Evolutionary conservation across 2,113 vertebrate genomes (phyloP), one percentile per base, ranked within the genome.

Genomic region (Nymphicus hollandicus): DNA sequence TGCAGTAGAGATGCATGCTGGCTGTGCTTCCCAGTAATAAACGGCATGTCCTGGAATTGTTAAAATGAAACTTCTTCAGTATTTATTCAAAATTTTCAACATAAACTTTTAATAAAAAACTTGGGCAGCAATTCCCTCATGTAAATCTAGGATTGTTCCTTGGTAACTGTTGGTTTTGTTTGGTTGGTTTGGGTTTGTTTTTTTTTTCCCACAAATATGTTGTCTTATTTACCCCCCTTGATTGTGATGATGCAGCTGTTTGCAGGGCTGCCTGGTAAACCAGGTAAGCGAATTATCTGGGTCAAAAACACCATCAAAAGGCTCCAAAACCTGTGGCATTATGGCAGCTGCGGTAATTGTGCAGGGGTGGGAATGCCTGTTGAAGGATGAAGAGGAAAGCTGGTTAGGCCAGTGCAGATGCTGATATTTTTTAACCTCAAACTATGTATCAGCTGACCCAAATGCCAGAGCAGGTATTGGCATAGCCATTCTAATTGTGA

Each of bases 171-270:
- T 52, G 14, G 19, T 72, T 68, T 31, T 20, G 33, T 37, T 74
- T 19, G 9, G 6, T 69, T 78, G 11, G 5, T 17, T 33, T 46
- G 19, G 7, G 2, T 47, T 17, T 10, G 23, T 0, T 2, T 23
- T 53, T 16, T 20, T 14, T 4, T 1, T 15, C 4, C 4, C 13
- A 1, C 4, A 31, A 72, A 60, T n/a, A 92, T 8, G 5, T 55
- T 15, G 2, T 53, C 68, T 81, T 43, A 33, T 74, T 66, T 87
- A 52, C 14, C 23, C 37, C 20, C 2, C 28, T 74, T 66, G 19
- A 14, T 50, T 46, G 22, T n/a, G 55, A 23, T 13, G 33, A 50
- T 49, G 35, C 35, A 43, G 13, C 22, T 50, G 27, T 76, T 81
- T 69, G 17, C 46, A 52, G 24, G 17, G 74, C 37, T 92, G 41